Conservation (phyloP, 2,888 invertebrate species). For the Tryphoninae sp. region DNA sequence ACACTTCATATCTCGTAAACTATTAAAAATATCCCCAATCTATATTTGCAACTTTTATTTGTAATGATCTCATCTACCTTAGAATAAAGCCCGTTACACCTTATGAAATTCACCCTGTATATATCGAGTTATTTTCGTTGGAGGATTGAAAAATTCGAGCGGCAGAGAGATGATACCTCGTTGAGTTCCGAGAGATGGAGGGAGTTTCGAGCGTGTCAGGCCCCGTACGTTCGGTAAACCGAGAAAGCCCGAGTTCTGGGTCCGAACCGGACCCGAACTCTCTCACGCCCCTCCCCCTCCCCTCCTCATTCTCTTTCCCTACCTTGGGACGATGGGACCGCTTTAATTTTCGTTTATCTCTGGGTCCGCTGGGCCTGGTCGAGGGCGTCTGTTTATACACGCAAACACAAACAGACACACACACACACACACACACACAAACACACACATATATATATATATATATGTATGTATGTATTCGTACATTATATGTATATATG, state of each 20-base stretch:
- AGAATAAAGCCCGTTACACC: too few species aligned
- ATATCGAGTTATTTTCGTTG: conserved; percentile 36
- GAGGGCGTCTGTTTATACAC: neutral
- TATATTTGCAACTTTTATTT: too few species aligned
- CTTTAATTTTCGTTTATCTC: conserved; percentile 58
- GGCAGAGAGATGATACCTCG: neutral
- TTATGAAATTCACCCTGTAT: neutral
- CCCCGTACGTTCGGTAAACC: neutral
- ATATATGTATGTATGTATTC: neutral
- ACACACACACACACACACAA: conserved; percentile 1
- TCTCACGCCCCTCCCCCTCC: neutral
- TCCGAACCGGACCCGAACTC: conserved; percentile 44
- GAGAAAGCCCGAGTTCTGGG: conserved; percentile 19
- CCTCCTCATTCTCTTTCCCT: too few species aligned
- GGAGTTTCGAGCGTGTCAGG: neutral
- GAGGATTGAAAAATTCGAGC: conserved; percentile 17
- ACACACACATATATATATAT: conserved; percentile 20
- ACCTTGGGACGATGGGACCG: conserved; percentile 29
- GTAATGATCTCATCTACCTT: too few species aligned
- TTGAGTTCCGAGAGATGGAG: neutral
- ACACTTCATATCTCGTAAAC: too few species aligned
- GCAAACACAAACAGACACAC: neutral
- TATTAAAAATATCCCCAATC: too few species aligned
- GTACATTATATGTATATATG: neutral
- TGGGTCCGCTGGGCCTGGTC: neutral